These are phyloP conservation scores for Bombus haemorrhoidalis DNA, from an alignment of 1,140 invertebrate genomes.

Conservation along the genomic window DNA sequence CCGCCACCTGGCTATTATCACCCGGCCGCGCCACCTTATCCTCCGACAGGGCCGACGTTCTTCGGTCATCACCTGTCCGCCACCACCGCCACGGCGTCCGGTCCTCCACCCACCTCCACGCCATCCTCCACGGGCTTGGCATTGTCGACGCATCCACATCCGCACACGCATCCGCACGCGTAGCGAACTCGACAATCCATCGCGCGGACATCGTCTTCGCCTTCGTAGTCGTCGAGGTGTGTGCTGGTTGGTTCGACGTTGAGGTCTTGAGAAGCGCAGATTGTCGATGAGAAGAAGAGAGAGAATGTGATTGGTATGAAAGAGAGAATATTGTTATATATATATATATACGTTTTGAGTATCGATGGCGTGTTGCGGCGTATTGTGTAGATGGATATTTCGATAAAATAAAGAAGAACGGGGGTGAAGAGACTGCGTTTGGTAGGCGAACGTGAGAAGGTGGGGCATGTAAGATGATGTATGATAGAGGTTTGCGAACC, in stretches of 20 bases:
- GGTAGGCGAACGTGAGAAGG: background rate
- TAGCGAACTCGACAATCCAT: slow-evolving; percentile 71
- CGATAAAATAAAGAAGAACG: background rate
- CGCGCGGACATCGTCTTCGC: slow-evolving; percentile 15
- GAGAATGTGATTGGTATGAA: background rate
- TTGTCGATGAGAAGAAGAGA: background rate
- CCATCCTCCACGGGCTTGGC: slow-evolving; percentile 75
- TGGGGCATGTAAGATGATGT: background rate
- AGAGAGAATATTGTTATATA: background rate
- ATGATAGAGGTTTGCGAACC: background rate
- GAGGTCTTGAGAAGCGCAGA: background rate
- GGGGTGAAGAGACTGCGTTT: background rate
- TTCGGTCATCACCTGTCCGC: slow-evolving; percentile 79
- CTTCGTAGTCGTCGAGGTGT: slow-evolving; percentile 49
- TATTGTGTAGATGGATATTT: background rate
- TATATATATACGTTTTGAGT: background rate
- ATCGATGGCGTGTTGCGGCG: background rate
- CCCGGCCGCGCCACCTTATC: slow-evolving; percentile 73
- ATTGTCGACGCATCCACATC: slow-evolving; percentile 72
- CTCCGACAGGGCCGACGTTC: slow-evolving; percentile 77
- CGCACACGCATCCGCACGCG: slow-evolving; percentile 79
- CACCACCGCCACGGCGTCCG: slow-evolving; percentile 72
- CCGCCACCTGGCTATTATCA: slow-evolving; percentile 80
- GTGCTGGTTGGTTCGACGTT: slow-evolving; percentile 3
- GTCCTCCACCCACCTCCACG: slow-evolving; percentile 72